Evolutionary conservation across 2,113 vertebrate genomes (phyloP).

Genomic region (Columbina picui): DNA sequence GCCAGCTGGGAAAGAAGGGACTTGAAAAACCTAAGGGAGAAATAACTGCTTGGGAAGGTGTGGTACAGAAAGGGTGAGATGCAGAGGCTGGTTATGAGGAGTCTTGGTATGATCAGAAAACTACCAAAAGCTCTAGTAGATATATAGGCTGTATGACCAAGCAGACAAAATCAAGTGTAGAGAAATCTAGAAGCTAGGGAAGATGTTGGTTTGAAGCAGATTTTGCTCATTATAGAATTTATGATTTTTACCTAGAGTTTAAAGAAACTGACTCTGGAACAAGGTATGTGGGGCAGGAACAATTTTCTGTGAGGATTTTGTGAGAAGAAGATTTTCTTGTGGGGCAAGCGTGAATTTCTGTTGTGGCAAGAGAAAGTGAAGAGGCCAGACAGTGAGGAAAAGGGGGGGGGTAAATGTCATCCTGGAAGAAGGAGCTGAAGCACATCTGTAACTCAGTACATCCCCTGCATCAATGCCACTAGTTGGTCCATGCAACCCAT

Average conservation of each 20-base stretch:
- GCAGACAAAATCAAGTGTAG: background rate
- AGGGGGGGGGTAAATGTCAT: background rate
- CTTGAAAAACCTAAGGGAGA: background rate
- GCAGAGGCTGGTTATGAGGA: background rate
- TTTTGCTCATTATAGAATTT: background rate
- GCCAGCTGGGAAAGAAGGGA: background rate
- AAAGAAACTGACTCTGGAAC: background rate
- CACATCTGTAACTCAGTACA: background rate
- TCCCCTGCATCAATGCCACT: background rate
- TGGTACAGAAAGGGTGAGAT: background rate
- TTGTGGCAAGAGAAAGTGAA: background rate
- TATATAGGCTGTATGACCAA: background rate
- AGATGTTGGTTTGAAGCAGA: background rate
- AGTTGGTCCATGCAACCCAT: background rate
- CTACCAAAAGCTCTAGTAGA: background rate
- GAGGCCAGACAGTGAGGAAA: background rate
- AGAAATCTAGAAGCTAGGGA: background rate
- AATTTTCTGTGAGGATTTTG: background rate
- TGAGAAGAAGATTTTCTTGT: background rate
- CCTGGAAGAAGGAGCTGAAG: background rate
- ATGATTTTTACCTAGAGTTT: background rate
- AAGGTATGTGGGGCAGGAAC: background rate
- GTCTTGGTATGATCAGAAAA: background rate
- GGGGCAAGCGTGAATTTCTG: background rate
- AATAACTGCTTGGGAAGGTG: background rate